phyloP scores from a whole-genome alignment of 2,113 vertebrate genomes.

The Pterocles burchelli region DNA sequence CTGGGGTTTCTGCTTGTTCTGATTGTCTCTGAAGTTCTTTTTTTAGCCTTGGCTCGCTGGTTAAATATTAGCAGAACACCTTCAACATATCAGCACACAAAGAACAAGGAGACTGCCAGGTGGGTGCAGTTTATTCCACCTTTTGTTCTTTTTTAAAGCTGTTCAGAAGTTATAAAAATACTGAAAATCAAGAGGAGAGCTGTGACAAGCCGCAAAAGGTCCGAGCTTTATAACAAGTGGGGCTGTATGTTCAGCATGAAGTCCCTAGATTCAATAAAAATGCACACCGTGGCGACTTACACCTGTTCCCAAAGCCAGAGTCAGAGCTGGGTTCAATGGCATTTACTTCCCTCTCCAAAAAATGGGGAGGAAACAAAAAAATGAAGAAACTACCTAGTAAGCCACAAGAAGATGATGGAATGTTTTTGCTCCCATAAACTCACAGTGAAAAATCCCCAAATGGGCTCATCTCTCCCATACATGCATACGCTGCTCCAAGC shows the following conservation, averaged over 20 bases:
- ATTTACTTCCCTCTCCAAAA: not conserved
- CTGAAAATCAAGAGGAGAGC: not conserved
- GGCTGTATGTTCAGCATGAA: not conserved
- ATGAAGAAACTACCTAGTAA: not conserved
- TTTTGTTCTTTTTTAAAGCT: not conserved
- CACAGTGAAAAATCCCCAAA: not conserved
- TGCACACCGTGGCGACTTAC: accelerated
- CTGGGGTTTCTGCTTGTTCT: not conserved
- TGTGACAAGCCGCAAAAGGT: not conserved
- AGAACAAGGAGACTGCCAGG: not conserved
- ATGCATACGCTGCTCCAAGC: accelerated
- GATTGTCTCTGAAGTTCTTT: not conserved
- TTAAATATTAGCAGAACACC: conserved; percentile 25
- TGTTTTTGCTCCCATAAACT: not conserved
- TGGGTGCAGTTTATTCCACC: not conserved
- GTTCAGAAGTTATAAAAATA: conserved; percentile 8
- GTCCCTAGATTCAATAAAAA: not conserved
- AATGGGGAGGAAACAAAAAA: not conserved
- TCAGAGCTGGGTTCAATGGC: not conserved
- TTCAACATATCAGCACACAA: not conserved
- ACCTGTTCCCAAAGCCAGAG: not conserved
- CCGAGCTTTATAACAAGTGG: not conserved
- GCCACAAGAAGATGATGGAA: accelerated
- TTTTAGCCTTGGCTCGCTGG: not conserved
- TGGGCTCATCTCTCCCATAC: not conserved